Evolutionary conservation across 2,888 invertebrate species (phyloP).

Genomic region (Parnassius orleans): DNA sequence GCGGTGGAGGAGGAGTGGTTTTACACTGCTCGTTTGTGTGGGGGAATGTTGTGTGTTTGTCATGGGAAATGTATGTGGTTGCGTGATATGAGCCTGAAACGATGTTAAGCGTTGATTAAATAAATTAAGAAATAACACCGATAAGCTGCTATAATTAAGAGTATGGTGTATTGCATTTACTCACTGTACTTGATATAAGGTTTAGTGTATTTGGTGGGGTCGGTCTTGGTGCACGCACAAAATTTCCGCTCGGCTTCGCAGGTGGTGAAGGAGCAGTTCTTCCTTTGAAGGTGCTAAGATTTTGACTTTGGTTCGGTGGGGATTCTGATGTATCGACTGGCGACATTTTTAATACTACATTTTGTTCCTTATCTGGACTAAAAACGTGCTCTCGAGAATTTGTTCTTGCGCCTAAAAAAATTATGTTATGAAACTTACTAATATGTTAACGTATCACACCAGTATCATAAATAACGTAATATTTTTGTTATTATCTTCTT

Average conservation of each 20-base stretch:
- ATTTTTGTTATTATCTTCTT: no score
- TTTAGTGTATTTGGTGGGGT: slow-evolving; percentile 92
- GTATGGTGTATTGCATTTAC: slow-evolving; percentile 37
- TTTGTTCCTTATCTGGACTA: slow-evolving; percentile 76
- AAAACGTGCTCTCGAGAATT: slow-evolving; percentile 64
- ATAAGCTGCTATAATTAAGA: slow-evolving; percentile 36
- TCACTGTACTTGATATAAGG: slow-evolving; percentile 83
- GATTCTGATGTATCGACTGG: slow-evolving; percentile 81
- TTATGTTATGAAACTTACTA: neutral
- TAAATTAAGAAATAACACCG: slow-evolving; percentile 48
- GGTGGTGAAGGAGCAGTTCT: slow-evolving; percentile 79
- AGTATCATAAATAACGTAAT: no score
- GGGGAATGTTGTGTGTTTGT: slow-evolving; percentile 67
- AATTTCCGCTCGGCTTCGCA: slow-evolving; percentile 66
- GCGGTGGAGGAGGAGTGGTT: slow-evolving; percentile 90
- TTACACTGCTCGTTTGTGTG: slow-evolving; percentile 54
- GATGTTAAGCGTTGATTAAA: slow-evolving; percentile 60
- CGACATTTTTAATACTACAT: slow-evolving; percentile 88
- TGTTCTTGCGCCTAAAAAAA: slow-evolving; percentile 60
- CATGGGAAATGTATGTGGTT: slow-evolving; percentile 74
- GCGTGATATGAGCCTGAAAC: slow-evolving; percentile 81
- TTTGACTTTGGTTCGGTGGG: slow-evolving; percentile 70
- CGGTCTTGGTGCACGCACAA: slow-evolving; percentile 85
- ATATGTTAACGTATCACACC: no score
- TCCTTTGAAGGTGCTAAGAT: slow-evolving; percentile 86